Percentiles rank a stretch among this genome's conserved stretches.
phyloP scores from a whole-genome alignment of 2,888 invertebrate species.

The Sipha maydis region DNA sequence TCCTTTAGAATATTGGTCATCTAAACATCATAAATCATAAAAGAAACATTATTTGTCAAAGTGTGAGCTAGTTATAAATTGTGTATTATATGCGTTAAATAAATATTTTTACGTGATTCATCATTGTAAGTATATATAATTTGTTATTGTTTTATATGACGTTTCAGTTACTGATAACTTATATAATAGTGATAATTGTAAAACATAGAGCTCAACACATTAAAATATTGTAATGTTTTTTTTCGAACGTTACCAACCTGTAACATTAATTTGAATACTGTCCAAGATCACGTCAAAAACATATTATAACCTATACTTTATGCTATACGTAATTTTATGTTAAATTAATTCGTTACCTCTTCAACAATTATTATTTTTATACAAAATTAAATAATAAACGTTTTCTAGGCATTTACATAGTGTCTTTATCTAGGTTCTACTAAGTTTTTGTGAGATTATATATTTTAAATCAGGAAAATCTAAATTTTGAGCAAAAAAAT shows the following conservation, averaged over 20 bases:
- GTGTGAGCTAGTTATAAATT: no score
- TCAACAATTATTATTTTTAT: neutral
- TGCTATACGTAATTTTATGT: neutral
- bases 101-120: neutral
- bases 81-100: neutral
- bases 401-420: neutral
- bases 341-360: neutral
- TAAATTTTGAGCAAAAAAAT: neutral
- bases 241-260: neutral
- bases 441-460: neutral
- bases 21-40: no score
- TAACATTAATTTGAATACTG: neutral
- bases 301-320: neutral
- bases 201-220: neutral
- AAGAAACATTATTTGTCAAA: no score
- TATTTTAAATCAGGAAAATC: neutral
- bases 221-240: neutral
- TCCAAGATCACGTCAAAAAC: constrained; percentile 5
- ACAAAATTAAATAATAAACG: neutral
- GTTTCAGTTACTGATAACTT: neutral
- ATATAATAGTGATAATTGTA: neutral
- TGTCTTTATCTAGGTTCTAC: neutral
- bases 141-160: neutral
- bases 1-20: no score
- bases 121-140: neutral